These are phyloP conservation scores for Adela reaumurella DNA, from an alignment of 2,888 invertebrate genomes.

Conservation along the genomic window DNA sequence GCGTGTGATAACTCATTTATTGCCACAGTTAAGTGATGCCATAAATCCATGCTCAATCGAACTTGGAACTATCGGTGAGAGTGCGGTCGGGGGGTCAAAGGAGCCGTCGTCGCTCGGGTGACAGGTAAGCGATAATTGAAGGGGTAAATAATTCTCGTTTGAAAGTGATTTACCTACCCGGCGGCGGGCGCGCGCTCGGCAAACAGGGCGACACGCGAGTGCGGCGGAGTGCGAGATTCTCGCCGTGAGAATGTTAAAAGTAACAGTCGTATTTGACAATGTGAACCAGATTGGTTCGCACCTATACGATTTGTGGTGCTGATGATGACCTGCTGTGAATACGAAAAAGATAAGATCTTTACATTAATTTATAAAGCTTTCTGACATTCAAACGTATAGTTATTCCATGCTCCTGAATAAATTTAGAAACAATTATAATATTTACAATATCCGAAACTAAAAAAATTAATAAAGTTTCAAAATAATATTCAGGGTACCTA, in stretches of 20 bases:
- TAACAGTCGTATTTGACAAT: too few species aligned
- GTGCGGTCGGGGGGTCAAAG: neutral
- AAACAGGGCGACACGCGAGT: slow-evolving; percentile 25
- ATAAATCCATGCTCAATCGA: slow-evolving; percentile 52
- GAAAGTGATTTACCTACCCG: slow-evolving; percentile 10
- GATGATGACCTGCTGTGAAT: too few species aligned
- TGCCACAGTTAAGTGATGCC: slow-evolving; percentile 52
- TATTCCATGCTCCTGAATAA: too few species aligned
- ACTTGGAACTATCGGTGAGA: slow-evolving; percentile 22
- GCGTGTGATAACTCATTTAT: slow-evolving; percentile 40
- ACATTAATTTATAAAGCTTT: too few species aligned
- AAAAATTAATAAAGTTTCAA: too few species aligned
- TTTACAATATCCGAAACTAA: too few species aligned
- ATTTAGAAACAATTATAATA: too few species aligned
- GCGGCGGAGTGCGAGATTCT: neutral
- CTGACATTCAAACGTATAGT: too few species aligned
- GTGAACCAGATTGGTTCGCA: too few species aligned
- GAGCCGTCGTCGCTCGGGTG: slow-evolving; percentile 36
- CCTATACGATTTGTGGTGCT: too few species aligned
- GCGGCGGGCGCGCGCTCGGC: slow-evolving; percentile 12
- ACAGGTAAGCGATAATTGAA: slow-evolving; percentile 55
- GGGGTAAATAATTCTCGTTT: slow-evolving; percentile 41
- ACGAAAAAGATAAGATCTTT: too few species aligned
- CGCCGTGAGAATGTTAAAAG: neutral
- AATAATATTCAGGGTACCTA: too few species aligned